Evolutionary conservation across 2,888 invertebrate species (phyloP), one percentile per base, ranked within the genome.

Genomic region (Caenorhabditis sp.): DNA sequence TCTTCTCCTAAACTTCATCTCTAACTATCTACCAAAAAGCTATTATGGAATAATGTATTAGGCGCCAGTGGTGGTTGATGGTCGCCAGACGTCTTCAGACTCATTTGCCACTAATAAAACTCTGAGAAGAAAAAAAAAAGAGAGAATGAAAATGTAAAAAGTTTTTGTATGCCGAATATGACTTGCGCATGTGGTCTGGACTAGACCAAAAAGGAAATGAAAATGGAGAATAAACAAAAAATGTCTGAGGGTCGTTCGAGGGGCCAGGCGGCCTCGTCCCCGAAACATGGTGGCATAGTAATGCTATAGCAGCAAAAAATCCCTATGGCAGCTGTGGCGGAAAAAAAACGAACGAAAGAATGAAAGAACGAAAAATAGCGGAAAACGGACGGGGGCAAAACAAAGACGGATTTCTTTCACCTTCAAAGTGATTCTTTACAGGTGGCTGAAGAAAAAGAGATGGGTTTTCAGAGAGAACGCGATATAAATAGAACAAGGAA

Each of bases 31-130:
- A 61, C 60, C 76, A 61, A 61, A 65, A 76, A 67, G 67, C 76
- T 67, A 76, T 74, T 65, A 74, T 74, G 50, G 65, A 58, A 65
- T 76, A 67, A 76, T 76, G 76, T 55, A 74, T 74, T 60, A 67
- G 60, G 60, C 64, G 72, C 65, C 40, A 47, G 56, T 37, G 26
- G 28, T 35, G 47, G 47, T 47, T 18, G n/a, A 6, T 32, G 47
- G 47, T 47, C 47, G n/a, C 20, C 47, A 47, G 47, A 47, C 40
- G 6, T 13, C 47, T 47, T 18, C 47, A 47, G 18, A 47, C 40
- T 32, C 47, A 18, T 18, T 47, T 47, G 20, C 47, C 18, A n/a
- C 47, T 18, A 47, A 47, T 47, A 47, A 47, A 47, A 47, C 2
- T n/a, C 50, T 53, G 44, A 50, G 32, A 32, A 44, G 13, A 24